Base-by-base conservation (phyloP, 2,797 vertebrate species). In the Gallirallus australis region DNA sequence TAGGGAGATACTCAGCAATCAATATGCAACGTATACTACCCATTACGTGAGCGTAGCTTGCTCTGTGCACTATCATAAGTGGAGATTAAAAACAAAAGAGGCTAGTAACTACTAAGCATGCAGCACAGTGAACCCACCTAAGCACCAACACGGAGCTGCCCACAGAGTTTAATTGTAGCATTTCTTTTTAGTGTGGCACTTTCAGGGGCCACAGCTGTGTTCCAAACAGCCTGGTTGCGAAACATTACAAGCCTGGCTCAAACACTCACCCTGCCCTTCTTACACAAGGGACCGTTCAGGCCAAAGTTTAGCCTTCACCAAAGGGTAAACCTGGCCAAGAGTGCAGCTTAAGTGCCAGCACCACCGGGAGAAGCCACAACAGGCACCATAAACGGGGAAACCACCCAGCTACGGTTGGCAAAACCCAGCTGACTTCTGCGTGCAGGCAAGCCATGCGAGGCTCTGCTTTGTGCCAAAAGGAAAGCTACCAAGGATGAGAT, bases 21-120 rank as follows among this genome's bases (percentile, higher is more conserved):
- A 42, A 5, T 13, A 73, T 53, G 13, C 7, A 83, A 75, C 83
- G 72, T 1, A 50, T 0, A 0, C 35, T 20, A 21, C 23, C 18
- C 6, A 4, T 21, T 15, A 42, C 1, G 3, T 2, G 3, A 70
- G 42, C 39, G 23, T 0, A 47, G 17, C 16, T 14, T 52, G 31
- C 23, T 33, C 16, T 1, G 2, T 3, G 1, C 48, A 33, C 24
- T 6, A 42, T 10, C 20, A 1, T 16, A 83, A 66, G 4, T 0
- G 7, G 4, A 35, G 12, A 66, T 23, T 19, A 37, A 37, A 64
- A 28, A 35, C 48, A 35, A 35, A 63, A 28, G 35, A 48, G 17
- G 2, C n/a, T 30, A 52, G 8, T 1, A 68, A 69, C 18, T 25
- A 28, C 25, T 42, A 60, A 11, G 17, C 28, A 31, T 6, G 15